Conservation (phyloP, 2,113 vertebrate species). For the Hippopotamus amphibius region DNA sequence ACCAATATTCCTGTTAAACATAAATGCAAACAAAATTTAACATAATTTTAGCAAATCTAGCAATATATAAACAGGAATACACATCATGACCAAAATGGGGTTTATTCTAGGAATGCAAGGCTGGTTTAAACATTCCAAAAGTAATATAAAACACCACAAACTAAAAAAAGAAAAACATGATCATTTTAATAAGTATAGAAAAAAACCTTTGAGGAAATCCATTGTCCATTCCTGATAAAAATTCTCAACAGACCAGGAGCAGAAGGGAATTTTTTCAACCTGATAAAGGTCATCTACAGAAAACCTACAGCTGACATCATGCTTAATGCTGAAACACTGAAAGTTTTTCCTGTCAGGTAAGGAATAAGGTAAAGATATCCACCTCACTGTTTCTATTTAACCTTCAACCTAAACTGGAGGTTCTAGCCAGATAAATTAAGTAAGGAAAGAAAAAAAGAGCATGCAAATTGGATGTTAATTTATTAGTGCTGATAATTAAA, state of each 20-base stretch:
- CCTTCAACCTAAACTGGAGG: neutral
- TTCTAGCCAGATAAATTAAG: neutral
- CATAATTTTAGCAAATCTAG: neutral
- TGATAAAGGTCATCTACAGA: constrained; percentile 64
- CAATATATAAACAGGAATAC: neutral
- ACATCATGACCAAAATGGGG: neutral
- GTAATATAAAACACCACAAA: neutral
- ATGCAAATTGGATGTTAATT: neutral
- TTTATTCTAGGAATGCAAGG: neutral
- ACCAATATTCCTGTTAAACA: neutral
- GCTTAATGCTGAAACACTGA: constrained; percentile 8
- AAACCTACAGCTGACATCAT: constrained; percentile 51
- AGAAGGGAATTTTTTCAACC: neutral
- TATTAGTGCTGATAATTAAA: neutral
- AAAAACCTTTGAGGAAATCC: constrained; percentile 15
- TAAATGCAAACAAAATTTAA: neutral
- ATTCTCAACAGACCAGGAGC: neutral
- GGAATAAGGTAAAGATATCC: neutral
- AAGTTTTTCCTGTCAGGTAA: neutral
- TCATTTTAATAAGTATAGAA: neutral
- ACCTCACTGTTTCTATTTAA: neutral
- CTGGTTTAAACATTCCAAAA: constrained; percentile 50
- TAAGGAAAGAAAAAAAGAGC: neutral
- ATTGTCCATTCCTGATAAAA: constrained; percentile 22
- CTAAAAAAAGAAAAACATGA: neutral